Base-by-base conservation (phyloP, 2,888 invertebrate genomes). In the Oxytorus armatus region DNA sequence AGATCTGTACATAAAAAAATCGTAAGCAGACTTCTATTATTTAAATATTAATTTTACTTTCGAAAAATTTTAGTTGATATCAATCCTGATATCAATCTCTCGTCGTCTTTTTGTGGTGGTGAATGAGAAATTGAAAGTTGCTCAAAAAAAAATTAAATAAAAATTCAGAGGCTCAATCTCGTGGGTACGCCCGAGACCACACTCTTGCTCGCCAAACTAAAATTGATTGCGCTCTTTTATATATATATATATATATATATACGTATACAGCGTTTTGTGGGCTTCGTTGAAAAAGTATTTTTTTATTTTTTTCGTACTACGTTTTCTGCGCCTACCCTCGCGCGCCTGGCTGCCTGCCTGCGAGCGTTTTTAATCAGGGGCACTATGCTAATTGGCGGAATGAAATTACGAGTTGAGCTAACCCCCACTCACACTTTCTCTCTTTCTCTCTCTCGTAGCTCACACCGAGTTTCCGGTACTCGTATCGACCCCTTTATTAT, bases 301-400 rank as follows among this genome's bases (percentile, higher is more conserved):
- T 66, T 36, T 29, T 66, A 75, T 59, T 57, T 44, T 42, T 51
- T 44, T 21, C 76, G 65, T 59, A 68, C 68, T 59, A 61, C 72
- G 44, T 69, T 66, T 63, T 39, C 74, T 70, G 53, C 51, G 53
- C 74, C 57, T 70, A 74, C 65, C 42, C 47, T 42, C 53, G n/a
- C 36, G 33, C 33, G 39, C 44, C 44, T 63, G 36, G 63, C 59
- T 70, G 59, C 70, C 76, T 76, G 74, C 79, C 80, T 76, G 59
- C 66, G 81, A 82, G 77, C 79, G 77, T 85, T 86, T 86, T 86
- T 84, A 85, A 86, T 86, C 84, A 85, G 83, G 82, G 85, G 77
- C 82, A 77, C 81, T 81, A 82, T 84, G 84, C 83, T 86, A 86
- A 86, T 86, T 86, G 85, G 80, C 66, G 82, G 83, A 85, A 85